Evolutionary conservation across 2,797 vertebrate species (phyloP), one percentile per base, ranked within the genome.

Genomic region (Enteromius viviparus): DNA sequence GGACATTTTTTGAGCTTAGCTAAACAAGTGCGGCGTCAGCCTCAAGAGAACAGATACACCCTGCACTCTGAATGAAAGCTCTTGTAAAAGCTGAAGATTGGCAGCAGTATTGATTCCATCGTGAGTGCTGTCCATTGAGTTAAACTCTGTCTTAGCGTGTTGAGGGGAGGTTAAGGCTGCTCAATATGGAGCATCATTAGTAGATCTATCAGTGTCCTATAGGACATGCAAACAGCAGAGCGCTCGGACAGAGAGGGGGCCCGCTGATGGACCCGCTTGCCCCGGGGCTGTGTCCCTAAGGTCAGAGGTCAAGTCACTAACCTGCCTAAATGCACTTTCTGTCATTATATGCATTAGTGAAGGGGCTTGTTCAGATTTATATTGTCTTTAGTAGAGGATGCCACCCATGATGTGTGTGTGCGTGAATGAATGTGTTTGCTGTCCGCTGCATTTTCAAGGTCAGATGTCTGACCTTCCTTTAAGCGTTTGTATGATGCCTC

Each of bases 281-380:
- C 94, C 92, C 82, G 80, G 93, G 92, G 92, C 70, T 88, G 91
- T 86, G 88, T 87, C 69, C 45, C 85, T 21, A 90, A 92, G 95
- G 96, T 96, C 96, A 97, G 92, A 95, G 96, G 96, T 97, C 96
- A 96, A 94, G 94, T 93, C 95, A 96, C 91, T 92, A 95, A 92
- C 93, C 94, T 93, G 94, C 93, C 93, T 95, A 96, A 95, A 96
- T 96, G 94, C 96, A 97, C 95, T 97, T 89, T 92, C 92, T 93
- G 93, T 95, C 94, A 90, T 96, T 94, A 95, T 94, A 94, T 95
- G 89, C 93, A 95, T 95, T 94, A 94, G 95, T 62, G 64, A 69
- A 83, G 64, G 62, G 80, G 62, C 55, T 55, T 17, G 34, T 10
- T 37, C 47, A 68, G 71, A 81, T 64, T 75, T 21, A 42, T 65